phyloP scores from a whole-genome alignment of 2,797 vertebrate species.

The Eremophila alpestris region DNA sequence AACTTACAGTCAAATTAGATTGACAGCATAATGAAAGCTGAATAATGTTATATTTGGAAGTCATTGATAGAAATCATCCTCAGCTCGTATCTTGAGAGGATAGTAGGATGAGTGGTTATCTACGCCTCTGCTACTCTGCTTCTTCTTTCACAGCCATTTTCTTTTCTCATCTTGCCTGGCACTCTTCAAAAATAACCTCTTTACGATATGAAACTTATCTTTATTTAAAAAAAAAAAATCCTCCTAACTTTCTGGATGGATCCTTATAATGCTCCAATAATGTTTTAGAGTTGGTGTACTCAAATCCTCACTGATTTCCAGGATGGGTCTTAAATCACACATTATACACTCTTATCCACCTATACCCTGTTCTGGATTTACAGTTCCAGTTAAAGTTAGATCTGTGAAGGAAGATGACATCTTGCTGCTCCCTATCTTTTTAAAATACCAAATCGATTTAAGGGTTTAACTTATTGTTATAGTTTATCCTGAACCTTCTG shows the following conservation, averaged over 20 bases:
- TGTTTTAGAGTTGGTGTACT: constrained; percentile 57
- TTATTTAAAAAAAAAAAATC: constrained; percentile 20
- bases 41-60: constrained; percentile 58
- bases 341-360: constrained; percentile 42
- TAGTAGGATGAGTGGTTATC: constrained; percentile 49
- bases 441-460: constrained; percentile 75
- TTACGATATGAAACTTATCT: constrained; percentile 51
- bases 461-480: constrained; percentile 74
- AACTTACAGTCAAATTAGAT: constrained; percentile 55
- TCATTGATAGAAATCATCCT: constrained; percentile 56
- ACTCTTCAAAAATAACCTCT: constrained; percentile 51
- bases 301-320: constrained; percentile 60
- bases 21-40: constrained; percentile 58
- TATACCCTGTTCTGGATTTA: constrained; percentile 67
- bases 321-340: constrained; percentile 69
- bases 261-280: neutral
- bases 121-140: constrained; percentile 26
- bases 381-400: constrained; percentile 67
- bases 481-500: constrained; percentile 77
- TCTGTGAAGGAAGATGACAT: constrained; percentile 67
- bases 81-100: constrained; percentile 17
- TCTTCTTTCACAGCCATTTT: constrained; percentile 52
- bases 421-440: constrained; percentile 59
- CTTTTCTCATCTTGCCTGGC: constrained; percentile 32
- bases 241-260: constrained; percentile 41